Base-by-base conservation (phyloP, 1,140 invertebrate species). In the Eumeta japonica region DNA sequence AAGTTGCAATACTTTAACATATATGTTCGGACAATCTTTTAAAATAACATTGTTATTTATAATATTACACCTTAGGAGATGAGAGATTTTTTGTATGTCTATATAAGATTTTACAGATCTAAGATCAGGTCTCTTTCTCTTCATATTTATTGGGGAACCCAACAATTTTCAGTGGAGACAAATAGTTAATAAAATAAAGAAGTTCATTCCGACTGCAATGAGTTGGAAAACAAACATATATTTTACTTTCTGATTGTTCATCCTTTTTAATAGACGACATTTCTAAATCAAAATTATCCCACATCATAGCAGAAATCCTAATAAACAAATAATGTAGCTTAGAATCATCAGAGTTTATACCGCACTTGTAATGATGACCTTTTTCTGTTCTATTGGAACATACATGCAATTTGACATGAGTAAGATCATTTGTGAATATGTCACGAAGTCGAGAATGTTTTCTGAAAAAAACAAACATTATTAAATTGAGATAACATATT, bases 141-240 rank as follows among this genome's bases (percentile, higher is more conserved):
- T 9, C 11, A 35, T 35, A 35, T 17, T 19, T 13, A 30, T 41
- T 41, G 7, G 39, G 39, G 9, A 42, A 80, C 2, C 80, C 61
- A 48, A 75, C 55, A 37, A 83, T 55, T 16, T 70, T 43, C 16
- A 58, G 57, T n/a, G 80, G 78, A 29, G 76, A 56, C 31, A 83
- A 67, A 56, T 81, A 79, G 30, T 67, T 39, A 16, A 84, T 45
- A 47, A 84, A 78, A 19, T 62, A 62, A 24, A 56, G 55, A 1
- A 83, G 50, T 64, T 85, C 82, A 15, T 68, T 46, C 30, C 76
- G 75, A 24, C 84, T 86, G 14, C 80, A 78, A 52, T 88, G 85
- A 10, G 73, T 81, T 1, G 84, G 78, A 46, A 82, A 86, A 51
- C 83, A 87, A 3, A 84, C 74, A 41, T 77, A 73, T 19, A 65